Conservation (phyloP, 2,888 invertebrate genomes). For the Acleris laterana region DNA sequence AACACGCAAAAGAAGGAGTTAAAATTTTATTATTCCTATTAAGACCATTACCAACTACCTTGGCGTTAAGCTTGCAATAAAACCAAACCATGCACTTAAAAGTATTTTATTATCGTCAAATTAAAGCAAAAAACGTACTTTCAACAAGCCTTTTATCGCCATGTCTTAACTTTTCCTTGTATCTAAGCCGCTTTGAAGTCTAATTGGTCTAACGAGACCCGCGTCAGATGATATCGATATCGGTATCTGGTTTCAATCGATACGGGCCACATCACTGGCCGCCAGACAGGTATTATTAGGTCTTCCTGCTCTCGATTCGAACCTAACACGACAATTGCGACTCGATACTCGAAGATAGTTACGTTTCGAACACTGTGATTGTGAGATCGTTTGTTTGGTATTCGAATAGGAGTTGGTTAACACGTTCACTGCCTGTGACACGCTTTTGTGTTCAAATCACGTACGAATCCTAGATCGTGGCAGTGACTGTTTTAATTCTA, state of each 20-base stretch:
- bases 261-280: constrained; percentile 62
- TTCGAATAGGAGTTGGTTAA: background rate
- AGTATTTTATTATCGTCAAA: background rate
- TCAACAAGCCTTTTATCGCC: constrained; percentile 15
- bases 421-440: no score
- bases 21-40: constrained; percentile 29
- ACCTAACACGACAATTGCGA: constrained; percentile 64
- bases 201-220: constrained; percentile 50
- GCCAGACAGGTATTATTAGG: constrained; percentile 80
- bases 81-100: background rate
- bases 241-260: constrained; percentile 51
- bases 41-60: constrained; percentile 1
- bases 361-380: constrained; percentile 21
- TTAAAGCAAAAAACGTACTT: constrained; percentile 6
- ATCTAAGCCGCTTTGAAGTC: constrained; percentile 39
- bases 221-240: constrained; percentile 48
- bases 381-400: constrained; percentile 13
- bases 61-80: background rate
- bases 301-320: constrained; percentile 77
- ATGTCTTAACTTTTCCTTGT: constrained; percentile 29
- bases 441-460: no score
- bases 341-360: constrained; percentile 28
- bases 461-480: no score
- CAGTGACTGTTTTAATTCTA: no score
- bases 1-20: background rate